Evolutionary conservation across 37 sponge, comb jelly and placozoan genomes (phyloP).

Genomic region (Cladorhizidae sp.): DNA sequence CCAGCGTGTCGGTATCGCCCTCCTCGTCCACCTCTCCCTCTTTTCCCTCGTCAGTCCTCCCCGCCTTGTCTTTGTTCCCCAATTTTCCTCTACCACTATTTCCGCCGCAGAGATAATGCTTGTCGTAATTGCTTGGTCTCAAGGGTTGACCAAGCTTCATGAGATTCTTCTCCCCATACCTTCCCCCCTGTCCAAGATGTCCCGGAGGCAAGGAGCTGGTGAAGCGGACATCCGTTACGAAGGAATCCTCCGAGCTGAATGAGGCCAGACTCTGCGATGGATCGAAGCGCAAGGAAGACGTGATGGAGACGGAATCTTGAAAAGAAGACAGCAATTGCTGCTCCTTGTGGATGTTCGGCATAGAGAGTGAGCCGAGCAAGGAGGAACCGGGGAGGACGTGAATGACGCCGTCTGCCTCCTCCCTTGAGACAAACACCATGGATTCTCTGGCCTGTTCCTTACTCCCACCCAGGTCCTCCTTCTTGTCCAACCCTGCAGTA

Average conservation of each 20-base stretch:
- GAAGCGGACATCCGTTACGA: neutral
- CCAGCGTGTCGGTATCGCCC: neutral
- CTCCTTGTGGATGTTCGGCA: neutral
- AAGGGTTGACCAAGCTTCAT: neutral
- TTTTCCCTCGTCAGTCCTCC: conserved; percentile 2
- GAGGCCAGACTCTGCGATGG: conserved; percentile 11
- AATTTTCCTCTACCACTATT: neutral
- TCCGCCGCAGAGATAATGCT: neutral
- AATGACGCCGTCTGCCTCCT: no score
- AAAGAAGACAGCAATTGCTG: neutral
- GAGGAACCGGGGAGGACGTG: no score
- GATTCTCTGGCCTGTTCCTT: no score
- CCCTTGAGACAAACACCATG: no score
- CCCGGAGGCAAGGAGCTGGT: neutral
- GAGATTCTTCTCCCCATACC: neutral
- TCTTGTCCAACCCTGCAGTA: no score
- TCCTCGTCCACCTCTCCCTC: conserved; percentile 18
- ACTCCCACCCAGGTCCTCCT: no score
- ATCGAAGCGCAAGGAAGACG: neutral
- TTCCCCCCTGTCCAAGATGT: neutral
- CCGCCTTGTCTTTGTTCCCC: neutral
- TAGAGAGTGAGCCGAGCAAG: no score
- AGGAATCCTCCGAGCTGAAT: neutral
- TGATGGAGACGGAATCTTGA: neutral
- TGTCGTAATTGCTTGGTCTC: neutral